Base-by-base conservation (phyloP, 2,888 invertebrate species). In the Elaeidobius kamerunicus region DNA sequence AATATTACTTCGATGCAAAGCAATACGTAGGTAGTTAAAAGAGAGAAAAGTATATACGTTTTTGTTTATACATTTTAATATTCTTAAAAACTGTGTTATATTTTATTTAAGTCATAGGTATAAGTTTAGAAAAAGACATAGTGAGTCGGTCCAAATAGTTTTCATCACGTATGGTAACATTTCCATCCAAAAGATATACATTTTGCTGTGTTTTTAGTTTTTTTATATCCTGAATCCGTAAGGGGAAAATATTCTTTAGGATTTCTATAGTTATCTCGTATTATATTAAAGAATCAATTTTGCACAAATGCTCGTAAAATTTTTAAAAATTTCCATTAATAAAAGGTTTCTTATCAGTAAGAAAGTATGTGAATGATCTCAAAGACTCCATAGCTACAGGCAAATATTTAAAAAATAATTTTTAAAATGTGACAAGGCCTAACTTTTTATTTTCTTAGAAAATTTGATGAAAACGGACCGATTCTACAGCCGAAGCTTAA, bases 1-100 rank as follows among this genome's bases (percentile, higher is more conserved):
- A 63, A 66, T 60, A 59, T 60, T 62, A 71, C 69, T 73, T 73
- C 73, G 74, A 74, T 74, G 73, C 72, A 71, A 71, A 74, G 74
- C 74, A 74, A 74, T 74, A 74, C 72, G 70, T 73, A 72, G 71
- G 67, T 72, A 73, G 71, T 57, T 59, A 53, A 61, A 66, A 67
- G 67, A 68, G 67, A 67, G 67, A 65, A 67, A 69, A 69, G 67
- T 64, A 42, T 52, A 56, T 55, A 59, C 55, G 65, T 68, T 69
- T 67, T 64, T 65, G 64, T 69, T 69, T 68, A 69, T 73, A 71
- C 27, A 41, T 41, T 73, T 73, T 73, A 72, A 73, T 73, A 72
- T 70, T 68, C 66, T 65, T 64, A 64, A 69, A n/a, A 69, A 66
- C 71, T 71, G 71, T 73, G 71, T 73, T 72, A 71, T 68, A 61